These are phyloP conservation scores for Ctenomys sociabilis DNA, from an alignment of 2,113 vertebrate species.

Conservation along the genomic window DNA sequence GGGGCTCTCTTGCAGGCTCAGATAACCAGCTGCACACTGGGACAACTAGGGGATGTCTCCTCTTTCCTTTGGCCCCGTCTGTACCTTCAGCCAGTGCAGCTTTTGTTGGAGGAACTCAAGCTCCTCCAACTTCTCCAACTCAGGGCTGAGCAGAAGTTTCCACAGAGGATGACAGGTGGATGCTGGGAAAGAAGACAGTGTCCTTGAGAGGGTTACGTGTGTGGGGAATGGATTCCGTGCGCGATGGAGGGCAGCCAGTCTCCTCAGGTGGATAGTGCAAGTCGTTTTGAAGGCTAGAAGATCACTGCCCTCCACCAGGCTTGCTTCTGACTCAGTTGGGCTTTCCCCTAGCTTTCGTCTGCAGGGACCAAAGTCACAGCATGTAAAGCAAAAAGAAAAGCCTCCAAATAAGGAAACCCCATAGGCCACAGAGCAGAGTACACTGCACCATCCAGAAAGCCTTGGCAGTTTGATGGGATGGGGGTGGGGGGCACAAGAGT, in stretches of 20 bases:
- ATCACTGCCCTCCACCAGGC: neutral
- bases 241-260: neutral
- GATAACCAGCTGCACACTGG: too few species aligned
- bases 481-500: neutral
- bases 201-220: too few species aligned
- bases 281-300: neutral
- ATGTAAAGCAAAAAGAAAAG: neutral
- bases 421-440: neutral
- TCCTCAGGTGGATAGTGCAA: neutral
- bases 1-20: neutral
- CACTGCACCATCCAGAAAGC: neutral
- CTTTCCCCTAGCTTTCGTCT: neutral
- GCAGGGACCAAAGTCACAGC: too few species aligned
- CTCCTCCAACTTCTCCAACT: too few species aligned
- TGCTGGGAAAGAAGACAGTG: neutral
- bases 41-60: neutral
- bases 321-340: too few species aligned
- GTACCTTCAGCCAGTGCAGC: neutral
- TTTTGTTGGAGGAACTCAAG: neutral
- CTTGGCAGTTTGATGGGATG: neutral
- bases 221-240: too few species aligned
- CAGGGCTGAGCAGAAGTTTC: neutral
- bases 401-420: neutral
- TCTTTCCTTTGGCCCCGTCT: neutral
- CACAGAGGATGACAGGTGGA: neutral